Evolutionary conservation across 2,113 vertebrate species (phyloP).

Genomic region (Notothenia coriiceps): DNA sequence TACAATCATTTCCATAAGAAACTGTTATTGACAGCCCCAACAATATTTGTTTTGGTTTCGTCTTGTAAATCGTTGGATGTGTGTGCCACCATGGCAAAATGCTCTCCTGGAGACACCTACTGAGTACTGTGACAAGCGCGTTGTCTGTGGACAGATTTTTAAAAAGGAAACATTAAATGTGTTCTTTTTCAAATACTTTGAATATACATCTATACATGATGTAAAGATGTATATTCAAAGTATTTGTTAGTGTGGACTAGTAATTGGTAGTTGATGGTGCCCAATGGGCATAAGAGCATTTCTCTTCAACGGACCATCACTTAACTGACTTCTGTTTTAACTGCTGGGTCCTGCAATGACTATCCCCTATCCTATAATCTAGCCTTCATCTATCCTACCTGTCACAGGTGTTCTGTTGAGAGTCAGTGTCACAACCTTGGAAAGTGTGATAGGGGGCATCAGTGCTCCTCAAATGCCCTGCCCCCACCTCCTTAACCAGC

Average conservation of each 20-base stretch:
- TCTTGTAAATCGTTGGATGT: too few species aligned
- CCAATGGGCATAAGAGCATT: neutral
- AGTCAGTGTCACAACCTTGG: slow-evolving; percentile 45
- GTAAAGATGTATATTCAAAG: too few species aligned
- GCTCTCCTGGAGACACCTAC: too few species aligned
- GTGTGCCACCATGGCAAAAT: too few species aligned
- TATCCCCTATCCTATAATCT: slow-evolving; percentile 68
- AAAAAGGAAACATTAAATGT: too few species aligned
- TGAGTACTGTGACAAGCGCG: too few species aligned
- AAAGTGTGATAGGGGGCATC: slow-evolving; percentile 62
- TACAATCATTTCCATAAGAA: neutral
- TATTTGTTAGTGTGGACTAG: neutral
- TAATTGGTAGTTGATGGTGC: neutral
- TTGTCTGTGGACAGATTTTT: too few species aligned
- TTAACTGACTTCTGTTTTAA: slow-evolving; percentile 53
- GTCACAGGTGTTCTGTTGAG: slow-evolving; percentile 65
- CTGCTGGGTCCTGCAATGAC: slow-evolving; percentile 27
- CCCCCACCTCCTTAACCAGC: slow-evolving; percentile 45
- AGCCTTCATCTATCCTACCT: slow-evolving; percentile 39
- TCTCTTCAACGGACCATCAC: slow-evolving; percentile 18
- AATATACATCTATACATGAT: too few species aligned
- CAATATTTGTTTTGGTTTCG: too few species aligned
- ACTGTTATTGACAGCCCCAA: neutral
- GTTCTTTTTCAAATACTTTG: too few species aligned
- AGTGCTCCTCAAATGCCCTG: slow-evolving; percentile 28